phyloP scores from a whole-genome alignment of 2,113 vertebrate species.

The Cranoglanis bouderius region DNA sequence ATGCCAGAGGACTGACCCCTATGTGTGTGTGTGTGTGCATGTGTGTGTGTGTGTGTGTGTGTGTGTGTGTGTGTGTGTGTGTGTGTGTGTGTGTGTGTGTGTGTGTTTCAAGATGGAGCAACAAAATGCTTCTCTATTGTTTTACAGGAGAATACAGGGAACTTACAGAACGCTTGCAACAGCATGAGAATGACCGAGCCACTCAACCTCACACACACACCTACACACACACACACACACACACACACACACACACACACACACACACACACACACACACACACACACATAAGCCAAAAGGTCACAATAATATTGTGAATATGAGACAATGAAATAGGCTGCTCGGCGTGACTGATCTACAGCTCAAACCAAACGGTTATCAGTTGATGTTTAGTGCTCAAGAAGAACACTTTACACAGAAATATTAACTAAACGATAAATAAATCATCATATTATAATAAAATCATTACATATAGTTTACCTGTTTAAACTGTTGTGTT shows the following conservation, averaged over 20 bases:
- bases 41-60: constrained; percentile 15
- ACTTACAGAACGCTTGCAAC: constrained; percentile 48
- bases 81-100: constrained; percentile 23
- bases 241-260: constrained; percentile 34
- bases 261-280: constrained; percentile 42
- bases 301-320: constrained; percentile 70
- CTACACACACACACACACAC: constrained; percentile 38
- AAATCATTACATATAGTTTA: neutral
- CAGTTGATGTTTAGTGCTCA: neutral
- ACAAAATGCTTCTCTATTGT: constrained; percentile 53
- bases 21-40: constrained; percentile 14
- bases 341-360: constrained; percentile 56
- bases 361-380: neutral
- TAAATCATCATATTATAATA: neutral
- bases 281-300: constrained; percentile 49
- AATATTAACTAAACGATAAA: neutral
- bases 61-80: constrained; percentile 29
- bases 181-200: constrained; percentile 43
- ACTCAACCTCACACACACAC: constrained; percentile 13
- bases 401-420: neutral
- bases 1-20: constrained; percentile 33
- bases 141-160: constrained; percentile 61
- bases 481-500: neutral
- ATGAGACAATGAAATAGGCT: constrained; percentile 60
- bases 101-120: constrained; percentile 5